Percentiles rank a stretch among this genome's conserved stretches.
Conservation (phyloP, 1,140 invertebrate species). For the Palaemon carinicauda region DNA sequence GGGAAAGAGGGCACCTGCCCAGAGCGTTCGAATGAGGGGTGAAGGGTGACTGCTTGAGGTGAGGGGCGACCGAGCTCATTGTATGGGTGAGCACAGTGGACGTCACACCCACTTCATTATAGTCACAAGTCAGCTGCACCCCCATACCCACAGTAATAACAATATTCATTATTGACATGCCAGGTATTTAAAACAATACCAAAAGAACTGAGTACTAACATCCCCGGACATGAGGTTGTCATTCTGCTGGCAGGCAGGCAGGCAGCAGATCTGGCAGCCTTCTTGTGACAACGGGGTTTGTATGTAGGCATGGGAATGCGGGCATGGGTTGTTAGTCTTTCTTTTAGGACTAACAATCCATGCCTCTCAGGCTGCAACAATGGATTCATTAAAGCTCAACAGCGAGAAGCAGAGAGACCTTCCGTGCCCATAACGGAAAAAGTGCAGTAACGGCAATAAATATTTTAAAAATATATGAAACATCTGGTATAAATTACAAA, state of each 20-base stretch:
- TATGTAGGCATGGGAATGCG: conserved; percentile 17
- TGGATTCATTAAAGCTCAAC: conserved; percentile 43
- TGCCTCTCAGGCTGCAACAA: conserved; percentile 15
- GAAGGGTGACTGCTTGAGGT: not conserved
- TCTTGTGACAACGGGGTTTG: conserved; percentile 11
- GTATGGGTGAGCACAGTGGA: not conserved
- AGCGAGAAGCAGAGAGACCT: conserved; percentile 40
- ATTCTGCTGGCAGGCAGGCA: conserved; percentile 32
- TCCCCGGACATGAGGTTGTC: conserved; percentile 24
- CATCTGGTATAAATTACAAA: conserved; percentile 47
- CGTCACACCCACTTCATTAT: conserved; percentile 7
- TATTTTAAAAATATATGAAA: conserved; percentile 49
- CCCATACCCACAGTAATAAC: conserved; percentile 26
- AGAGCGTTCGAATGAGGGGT: conserved; percentile 15
- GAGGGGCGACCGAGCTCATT: not conserved
- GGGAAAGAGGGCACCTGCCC: conserved; percentile 3
- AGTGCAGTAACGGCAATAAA: conserved; percentile 45
- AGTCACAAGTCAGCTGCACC: conserved; percentile 12
- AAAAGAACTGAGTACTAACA: conserved; percentile 34
- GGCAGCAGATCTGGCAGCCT: conserved; percentile 31
- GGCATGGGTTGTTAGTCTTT: not conserved
- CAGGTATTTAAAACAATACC: conserved; percentile 46
- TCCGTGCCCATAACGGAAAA: conserved; percentile 43
- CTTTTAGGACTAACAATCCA: not conserved
- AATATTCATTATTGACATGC: conserved; percentile 25